These are phyloP conservation scores for Athalia cordata DNA, from an alignment of 2,888 invertebrate species.

Conservation along the genomic window DNA sequence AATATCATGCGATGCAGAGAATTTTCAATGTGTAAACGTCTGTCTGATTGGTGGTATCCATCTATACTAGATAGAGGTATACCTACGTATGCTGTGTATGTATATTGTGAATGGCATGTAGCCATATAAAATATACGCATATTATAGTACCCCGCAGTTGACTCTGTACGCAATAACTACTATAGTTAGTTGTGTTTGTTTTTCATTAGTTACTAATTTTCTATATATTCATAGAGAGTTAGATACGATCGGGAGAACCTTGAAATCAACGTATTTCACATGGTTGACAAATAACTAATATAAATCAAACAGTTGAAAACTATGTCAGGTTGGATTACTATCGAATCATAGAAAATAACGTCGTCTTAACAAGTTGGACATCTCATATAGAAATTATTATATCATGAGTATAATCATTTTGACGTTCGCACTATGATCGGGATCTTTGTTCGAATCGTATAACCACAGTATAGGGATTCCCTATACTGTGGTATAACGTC, in stretches of 20 bases:
- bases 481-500: too few species aligned
- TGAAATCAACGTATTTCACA: conserved; percentile 32
- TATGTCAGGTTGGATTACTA: too few species aligned
- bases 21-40: conserved; percentile 24
- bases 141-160: neutral
- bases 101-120: neutral
- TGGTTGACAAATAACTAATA: conserved; percentile 21
- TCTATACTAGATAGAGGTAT: neutral
- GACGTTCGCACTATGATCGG: too few species aligned
- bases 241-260: conserved; percentile 21
- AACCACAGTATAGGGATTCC: too few species aligned
- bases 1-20: conserved; percentile 31
- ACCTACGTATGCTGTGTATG: conserved; percentile 1
- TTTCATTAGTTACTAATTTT: conserved; percentile 30
- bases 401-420: too few species aligned
- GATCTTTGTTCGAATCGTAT: neutral
- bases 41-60: conserved; percentile 23
- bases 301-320: neutral
- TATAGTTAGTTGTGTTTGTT: neutral
- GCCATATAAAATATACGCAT: neutral
- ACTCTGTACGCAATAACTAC: neutral
- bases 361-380: too few species aligned
- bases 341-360: too few species aligned
- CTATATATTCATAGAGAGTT: conserved; percentile 28
- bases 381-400: too few species aligned